These are phyloP conservation scores for Ips typographus DNA, from an alignment of 1,140 invertebrate genomes.

Conservation along the genomic window DNA sequence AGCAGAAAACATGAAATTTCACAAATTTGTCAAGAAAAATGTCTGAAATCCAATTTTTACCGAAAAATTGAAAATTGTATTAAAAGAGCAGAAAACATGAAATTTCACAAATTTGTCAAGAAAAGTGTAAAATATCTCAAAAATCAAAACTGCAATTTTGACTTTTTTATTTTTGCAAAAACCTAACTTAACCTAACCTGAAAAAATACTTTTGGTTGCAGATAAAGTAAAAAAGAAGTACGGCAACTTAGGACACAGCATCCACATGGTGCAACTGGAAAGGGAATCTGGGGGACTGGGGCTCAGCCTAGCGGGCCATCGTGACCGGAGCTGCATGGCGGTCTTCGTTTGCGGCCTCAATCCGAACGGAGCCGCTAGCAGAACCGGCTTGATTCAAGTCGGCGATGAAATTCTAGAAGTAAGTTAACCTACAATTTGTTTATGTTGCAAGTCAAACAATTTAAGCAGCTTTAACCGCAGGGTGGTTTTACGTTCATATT, in stretches of 20 bases:
- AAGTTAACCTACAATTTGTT: conserved; percentile 35
- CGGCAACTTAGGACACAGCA: conserved; percentile 68
- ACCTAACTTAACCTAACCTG: no score
- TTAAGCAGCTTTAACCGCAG: background rate
- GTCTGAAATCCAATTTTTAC: no score
- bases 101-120: no score
- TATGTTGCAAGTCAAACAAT: background rate
- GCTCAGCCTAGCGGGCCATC: conserved; percentile 90
- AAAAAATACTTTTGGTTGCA: conserved; percentile 52
- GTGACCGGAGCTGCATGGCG: conserved; percentile 92
- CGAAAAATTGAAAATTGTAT: no score
- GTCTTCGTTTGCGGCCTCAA: conserved; percentile 95
- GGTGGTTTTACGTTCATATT: background rate
- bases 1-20: no score
- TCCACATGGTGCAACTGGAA: conserved; percentile 74
- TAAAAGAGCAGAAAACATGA: no score
- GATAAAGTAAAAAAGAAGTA: conserved; percentile 93
- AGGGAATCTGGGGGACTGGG: conserved; percentile 68
- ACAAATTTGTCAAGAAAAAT: no score
- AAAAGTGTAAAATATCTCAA: no score
- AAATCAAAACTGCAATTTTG: no score
- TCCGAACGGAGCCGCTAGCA: conserved; percentile 78
- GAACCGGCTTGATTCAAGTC: conserved; percentile 75
- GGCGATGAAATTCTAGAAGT: conserved; percentile 97
- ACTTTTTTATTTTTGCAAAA: no score